phyloP scores from a whole-genome alignment of 2,797 vertebrate genomes.

The Fratercula arctica region DNA sequence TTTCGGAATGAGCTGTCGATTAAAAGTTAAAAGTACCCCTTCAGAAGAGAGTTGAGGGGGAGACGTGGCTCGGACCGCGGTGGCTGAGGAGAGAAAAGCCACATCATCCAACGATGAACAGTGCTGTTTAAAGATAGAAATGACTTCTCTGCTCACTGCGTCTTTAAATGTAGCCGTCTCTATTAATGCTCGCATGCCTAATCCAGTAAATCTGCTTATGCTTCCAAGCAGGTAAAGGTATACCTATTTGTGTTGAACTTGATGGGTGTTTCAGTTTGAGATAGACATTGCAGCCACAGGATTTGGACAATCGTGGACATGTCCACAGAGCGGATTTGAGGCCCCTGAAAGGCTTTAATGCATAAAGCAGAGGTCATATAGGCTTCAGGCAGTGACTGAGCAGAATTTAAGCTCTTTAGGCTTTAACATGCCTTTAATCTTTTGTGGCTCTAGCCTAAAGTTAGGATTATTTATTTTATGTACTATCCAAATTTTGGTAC shows the following conservation, averaged over 20 bases:
- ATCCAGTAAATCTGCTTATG: background rate
- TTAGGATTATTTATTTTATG: constrained; percentile 47
- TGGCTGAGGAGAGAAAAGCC: background rate
- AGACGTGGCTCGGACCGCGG: background rate
- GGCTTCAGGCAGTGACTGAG: constrained; percentile 20
- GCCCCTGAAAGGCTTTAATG: background rate
- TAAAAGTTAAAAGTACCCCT: background rate
- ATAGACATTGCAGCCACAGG: background rate
- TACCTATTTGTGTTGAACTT: background rate
- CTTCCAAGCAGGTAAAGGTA: background rate
- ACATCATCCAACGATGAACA: background rate
- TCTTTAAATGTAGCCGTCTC: background rate
- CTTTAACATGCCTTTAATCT: constrained; percentile 52
- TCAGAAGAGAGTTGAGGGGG: background rate
- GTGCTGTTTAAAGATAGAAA: background rate
- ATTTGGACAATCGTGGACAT: background rate
- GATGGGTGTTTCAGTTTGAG: background rate
- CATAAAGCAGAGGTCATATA: background rate
- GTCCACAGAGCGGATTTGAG: background rate
- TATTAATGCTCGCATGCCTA: background rate
- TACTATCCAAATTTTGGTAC: background rate
- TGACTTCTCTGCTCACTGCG: background rate
- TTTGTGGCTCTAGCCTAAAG: constrained; percentile 45
- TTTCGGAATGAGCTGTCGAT: background rate
- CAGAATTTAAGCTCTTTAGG: constrained; percentile 56